These are phyloP conservation scores for Hypomecis atomaria DNA, from an alignment of 2,888 invertebrate species.

Conservation along the genomic window DNA sequence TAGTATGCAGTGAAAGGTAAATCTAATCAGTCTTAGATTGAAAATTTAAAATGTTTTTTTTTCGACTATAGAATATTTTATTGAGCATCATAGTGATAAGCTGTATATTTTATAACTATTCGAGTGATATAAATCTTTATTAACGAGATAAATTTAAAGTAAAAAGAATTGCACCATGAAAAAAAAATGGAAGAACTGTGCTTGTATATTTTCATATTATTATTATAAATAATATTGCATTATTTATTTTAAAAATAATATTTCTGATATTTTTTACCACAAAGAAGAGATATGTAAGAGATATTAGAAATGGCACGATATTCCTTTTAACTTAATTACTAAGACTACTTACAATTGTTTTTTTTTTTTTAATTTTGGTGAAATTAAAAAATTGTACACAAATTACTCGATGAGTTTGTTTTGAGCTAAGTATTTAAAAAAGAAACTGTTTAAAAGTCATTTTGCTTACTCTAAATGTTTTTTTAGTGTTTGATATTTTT, in stretches of 20 bases:
- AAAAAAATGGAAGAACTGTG: constrained; percentile 54
- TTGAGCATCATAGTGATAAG: constrained; percentile 66
- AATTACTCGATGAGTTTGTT: not conserved
- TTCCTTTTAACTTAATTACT: constrained; percentile 31
- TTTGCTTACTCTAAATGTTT: constrained; percentile 12
- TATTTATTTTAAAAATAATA: constrained; percentile 36
- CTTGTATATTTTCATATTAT: constrained; percentile 29
- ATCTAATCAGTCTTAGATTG: constrained; percentile 82
- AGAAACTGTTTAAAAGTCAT: not conserved
- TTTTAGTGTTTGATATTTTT: constrained; percentile 7
- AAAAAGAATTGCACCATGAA: constrained; percentile 13
- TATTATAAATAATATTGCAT: constrained; percentile 25
- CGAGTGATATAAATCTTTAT: constrained; percentile 12
- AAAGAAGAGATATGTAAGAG: constrained; percentile 57
- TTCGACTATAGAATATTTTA: constrained; percentile 47
- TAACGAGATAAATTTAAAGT: not conserved
- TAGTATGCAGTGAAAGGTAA: constrained; percentile 59
- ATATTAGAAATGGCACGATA: constrained; percentile 63
- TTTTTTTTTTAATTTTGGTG: not conserved
- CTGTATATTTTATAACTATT: constrained; percentile 42
- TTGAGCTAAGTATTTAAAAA: not conserved
- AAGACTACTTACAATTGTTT: not conserved
- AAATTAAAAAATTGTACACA: too few relatives aligned
- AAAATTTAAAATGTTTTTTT: constrained; percentile 57
- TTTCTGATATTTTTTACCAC: constrained; percentile 32